These are phyloP conservation scores for Parambassis ranga DNA, from an alignment of 2,797 vertebrate species.

Conservation along the genomic window DNA sequence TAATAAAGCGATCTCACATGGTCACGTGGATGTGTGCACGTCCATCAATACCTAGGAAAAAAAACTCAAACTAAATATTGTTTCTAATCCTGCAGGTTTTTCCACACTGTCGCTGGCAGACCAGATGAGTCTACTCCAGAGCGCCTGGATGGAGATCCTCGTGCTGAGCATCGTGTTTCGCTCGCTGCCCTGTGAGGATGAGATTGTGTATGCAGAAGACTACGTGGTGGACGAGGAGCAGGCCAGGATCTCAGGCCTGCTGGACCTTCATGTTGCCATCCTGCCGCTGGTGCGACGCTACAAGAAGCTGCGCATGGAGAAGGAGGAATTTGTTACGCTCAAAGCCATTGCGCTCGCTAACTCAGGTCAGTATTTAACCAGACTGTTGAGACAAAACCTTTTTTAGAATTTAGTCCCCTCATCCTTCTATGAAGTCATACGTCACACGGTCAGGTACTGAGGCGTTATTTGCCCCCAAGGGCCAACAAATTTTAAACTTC, in stretches of 20 bases:
- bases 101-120: slow-evolving; percentile 90
- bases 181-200: slow-evolving; percentile 89
- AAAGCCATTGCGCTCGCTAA: slow-evolving; percentile 94
- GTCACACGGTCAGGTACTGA: no score
- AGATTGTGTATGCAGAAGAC: slow-evolving; percentile 92
- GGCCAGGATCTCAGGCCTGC: slow-evolving; percentile 86
- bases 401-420: no score
- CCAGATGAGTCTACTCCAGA: slow-evolving; percentile 97
- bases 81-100: slow-evolving; percentile 80
- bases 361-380: slow-evolving; percentile 90
- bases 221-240: slow-evolving; percentile 92
- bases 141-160: slow-evolving; percentile 96
- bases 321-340: slow-evolving; percentile 93
- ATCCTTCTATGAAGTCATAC: no score
- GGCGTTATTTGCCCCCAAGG: no score
- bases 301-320: slow-evolving; percentile 92
- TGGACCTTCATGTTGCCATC: slow-evolving; percentile 90
- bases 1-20: slow-evolving; percentile 37
- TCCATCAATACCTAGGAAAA: not conserved
- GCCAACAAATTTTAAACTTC: no score
- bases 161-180: slow-evolving; percentile 93
- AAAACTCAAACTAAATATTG: not conserved
- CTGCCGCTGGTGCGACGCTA: slow-evolving; percentile 89
- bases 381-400: no score
- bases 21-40: slow-evolving; percentile 11